Evolutionary conservation across 2,113 vertebrate genomes (phyloP).

Genomic region (Leptosomus discolor): DNA sequence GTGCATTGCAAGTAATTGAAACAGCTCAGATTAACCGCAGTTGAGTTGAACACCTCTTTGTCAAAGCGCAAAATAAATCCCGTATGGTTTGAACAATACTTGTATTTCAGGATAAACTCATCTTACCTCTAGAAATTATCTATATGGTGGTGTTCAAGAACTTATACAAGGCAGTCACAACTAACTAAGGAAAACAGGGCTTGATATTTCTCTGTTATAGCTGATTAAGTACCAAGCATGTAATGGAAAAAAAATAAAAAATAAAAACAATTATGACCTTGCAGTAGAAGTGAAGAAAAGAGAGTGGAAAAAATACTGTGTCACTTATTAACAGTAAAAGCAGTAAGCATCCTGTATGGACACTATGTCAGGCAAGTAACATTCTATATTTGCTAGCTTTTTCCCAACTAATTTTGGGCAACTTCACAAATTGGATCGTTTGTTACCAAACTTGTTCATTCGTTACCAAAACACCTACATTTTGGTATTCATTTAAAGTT

Average conservation of each 20-base stretch:
- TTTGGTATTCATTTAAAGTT: not conserved
- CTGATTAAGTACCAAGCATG: not conserved
- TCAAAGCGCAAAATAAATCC: not conserved
- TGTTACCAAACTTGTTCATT: not conserved
- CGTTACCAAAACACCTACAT: not conserved
- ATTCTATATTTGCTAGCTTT: not conserved
- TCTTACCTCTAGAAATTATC: not conserved
- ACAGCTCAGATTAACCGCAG: not conserved
- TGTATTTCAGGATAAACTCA: not conserved
- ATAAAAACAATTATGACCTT: too few species aligned
- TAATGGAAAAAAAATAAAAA: not conserved
- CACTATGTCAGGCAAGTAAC: not conserved
- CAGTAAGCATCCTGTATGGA: not conserved
- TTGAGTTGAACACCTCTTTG: not conserved
- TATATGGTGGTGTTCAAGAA: not conserved
- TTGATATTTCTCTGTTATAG: not conserved
- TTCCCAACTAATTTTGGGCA: not conserved
- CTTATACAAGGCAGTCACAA: not conserved
- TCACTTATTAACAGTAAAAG: not conserved
- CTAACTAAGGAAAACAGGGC: not conserved
- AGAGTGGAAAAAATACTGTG: not conserved
- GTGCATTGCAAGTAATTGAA: not conserved
- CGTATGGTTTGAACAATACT: not conserved
- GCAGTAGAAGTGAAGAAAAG: not conserved
- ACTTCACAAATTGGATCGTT: not conserved